These are phyloP conservation scores for Argyresthia goedartella DNA, from an alignment of 2,888 invertebrate genomes.

Conservation along the genomic window DNA sequence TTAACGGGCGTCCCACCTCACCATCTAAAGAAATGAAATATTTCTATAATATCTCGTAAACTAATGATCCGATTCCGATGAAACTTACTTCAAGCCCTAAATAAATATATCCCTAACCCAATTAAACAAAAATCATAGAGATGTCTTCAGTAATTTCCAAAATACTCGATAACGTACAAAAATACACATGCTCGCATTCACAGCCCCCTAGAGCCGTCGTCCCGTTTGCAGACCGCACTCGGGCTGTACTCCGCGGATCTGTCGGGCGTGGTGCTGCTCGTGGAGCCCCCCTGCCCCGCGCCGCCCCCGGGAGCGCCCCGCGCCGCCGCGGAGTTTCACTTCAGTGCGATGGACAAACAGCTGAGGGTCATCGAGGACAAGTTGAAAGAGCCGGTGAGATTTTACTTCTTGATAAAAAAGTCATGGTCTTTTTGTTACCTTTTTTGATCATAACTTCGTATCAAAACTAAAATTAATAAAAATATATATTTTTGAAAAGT, in stretches of 20 bases:
- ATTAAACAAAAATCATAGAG: no score
- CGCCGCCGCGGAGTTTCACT: slow-evolving; percentile 90
- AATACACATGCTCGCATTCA: no score
- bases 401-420: slow-evolving; percentile 12
- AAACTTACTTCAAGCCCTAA: no score
- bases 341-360: slow-evolving; percentile 88
- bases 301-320: slow-evolving; percentile 22
- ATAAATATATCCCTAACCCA: background rate
- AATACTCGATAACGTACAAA: background rate
- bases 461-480: no score
- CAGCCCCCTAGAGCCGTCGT: slow-evolving; percentile 69
- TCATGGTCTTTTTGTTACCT: no score
- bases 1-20: no score
- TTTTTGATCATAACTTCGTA: no score
- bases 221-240: slow-evolving; percentile 92
- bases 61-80: no score
- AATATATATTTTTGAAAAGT: no score
- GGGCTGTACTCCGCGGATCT: slow-evolving; percentile 94
- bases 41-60: no score
- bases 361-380: slow-evolving; percentile 77
- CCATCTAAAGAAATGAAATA: no score
- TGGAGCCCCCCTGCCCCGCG: slow-evolving; percentile 20
- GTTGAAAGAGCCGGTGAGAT: slow-evolving; percentile 67
- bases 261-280: slow-evolving; percentile 86
- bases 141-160: no score